These are phyloP conservation scores for Eucera pruinosa DNA, from an alignment of 2,888 invertebrate genomes.

Conservation along the genomic window DNA sequence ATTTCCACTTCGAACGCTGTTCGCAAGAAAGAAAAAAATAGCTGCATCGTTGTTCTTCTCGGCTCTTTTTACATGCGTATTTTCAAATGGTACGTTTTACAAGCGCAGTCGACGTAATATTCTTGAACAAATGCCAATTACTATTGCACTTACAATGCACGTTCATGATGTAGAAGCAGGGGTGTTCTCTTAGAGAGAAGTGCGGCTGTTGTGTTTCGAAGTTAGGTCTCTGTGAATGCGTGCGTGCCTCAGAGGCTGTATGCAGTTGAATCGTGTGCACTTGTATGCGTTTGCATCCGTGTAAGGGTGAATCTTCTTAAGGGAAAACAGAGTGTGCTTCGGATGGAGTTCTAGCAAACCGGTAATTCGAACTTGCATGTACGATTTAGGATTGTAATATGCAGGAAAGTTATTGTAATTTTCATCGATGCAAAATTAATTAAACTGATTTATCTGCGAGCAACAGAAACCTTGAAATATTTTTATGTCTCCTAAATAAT, in stretches of 20 bases:
- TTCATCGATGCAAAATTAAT: too few relatives aligned
- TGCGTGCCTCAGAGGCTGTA: not conserved
- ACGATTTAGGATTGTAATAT: not conserved
- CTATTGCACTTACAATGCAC: not conserved
- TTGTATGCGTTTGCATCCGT: not conserved
- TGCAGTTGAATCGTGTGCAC: not conserved
- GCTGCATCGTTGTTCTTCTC: not conserved
- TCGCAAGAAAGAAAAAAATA: too few relatives aligned
- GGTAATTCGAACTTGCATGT: not conserved
- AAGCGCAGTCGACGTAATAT: not conserved
- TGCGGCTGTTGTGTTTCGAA: not conserved
- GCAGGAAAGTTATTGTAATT: not conserved
- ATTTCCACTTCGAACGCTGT: too few relatives aligned
- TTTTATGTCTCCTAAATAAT: too few relatives aligned
- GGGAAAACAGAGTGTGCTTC: not conserved
- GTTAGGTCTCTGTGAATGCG: conserved; percentile 14
- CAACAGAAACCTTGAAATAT: too few relatives aligned
- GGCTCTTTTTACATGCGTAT: accelerated
- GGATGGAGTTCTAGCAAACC: not conserved
- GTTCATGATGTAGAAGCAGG: not conserved
- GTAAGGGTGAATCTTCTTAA: conserved; percentile 8
- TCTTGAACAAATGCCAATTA: conserved; percentile 4
- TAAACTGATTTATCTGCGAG: too few relatives aligned
- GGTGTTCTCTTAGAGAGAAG: not conserved
- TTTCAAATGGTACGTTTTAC: not conserved